Evolutionary conservation across 1,140 invertebrate genomes (phyloP), one percentile per base, ranked within the genome.

Genomic region (Hormaphis cornu): DNA sequence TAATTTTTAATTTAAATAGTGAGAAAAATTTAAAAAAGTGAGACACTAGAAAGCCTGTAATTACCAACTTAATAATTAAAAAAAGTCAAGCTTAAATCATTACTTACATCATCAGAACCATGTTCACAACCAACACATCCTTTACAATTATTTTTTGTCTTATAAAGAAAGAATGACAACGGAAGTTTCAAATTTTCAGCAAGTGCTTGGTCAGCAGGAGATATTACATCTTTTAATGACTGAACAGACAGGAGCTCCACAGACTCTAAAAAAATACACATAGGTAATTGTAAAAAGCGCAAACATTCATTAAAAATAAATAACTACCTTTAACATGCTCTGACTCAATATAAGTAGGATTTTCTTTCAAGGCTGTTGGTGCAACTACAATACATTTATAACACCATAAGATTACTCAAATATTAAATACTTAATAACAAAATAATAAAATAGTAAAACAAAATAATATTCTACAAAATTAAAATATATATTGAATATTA

Each of bases 71-170:
- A 46, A 46, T 12, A 9, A 1, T 5, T 9, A 24, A 59, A 9
- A 10, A 16, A 5, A 4, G 4, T 44, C 12, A 0, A n/a, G 16
- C 10, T 46, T 28, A 26, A 1, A 5, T 14, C n/a, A 12, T 50
- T 33, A 14, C 28, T 33, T 48, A 66, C 61, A 48, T 50, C 53
- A 2, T 70, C 69, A 58, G 52, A 48, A 28, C 50, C 61, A 24
- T 66, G 18, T 42, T 70, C 69, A 58, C 69, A 70, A 2, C 69
- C 69, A 35, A 35, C 18, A 46, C 69, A 70, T 42, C 69, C 69
- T 46, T 54, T 46, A 46, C 69, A 70, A n/a, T 54, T 42, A 12
- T 40, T n/a, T 44, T 54, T 58, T 20, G 37, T 26, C 53, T 56
- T 70, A 35, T 70, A 70, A 20, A 56, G 28, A 14, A 56, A 70